Percentiles rank a stretch among this genome's conserved stretches.
These are phyloP conservation scores for Trichonephila clavata DNA, from an alignment of 1,140 invertebrate genomes.

Conservation along the genomic window DNA sequence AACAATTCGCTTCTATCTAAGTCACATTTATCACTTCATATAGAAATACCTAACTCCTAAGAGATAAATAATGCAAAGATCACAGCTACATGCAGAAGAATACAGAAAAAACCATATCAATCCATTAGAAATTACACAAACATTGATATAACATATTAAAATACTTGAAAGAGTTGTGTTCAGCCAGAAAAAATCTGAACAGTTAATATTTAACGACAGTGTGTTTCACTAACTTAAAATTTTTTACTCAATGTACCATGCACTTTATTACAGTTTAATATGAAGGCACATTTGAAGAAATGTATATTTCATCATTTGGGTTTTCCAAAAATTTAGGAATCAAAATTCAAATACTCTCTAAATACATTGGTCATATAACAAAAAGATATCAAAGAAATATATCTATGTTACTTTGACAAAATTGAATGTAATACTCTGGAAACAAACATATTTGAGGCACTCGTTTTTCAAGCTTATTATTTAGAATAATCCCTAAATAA, in stretches of 20 bases:
- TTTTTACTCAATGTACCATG: slow-evolving; percentile 12
- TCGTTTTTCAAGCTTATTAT: not conserved
- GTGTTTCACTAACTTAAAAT: slow-evolving; percentile 5
- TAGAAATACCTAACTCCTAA: slow-evolving; percentile 9
- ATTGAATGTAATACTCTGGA: not conserved
- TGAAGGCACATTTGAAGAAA: slow-evolving; percentile 72
- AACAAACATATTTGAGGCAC: slow-evolving; percentile 7
- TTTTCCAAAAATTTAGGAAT: not conserved
- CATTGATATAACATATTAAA: slow-evolving; percentile 17
- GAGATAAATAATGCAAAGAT: slow-evolving; percentile 44
- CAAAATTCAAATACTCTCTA: not conserved
- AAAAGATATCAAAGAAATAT: not conserved
- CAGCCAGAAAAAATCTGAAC: not conserved
- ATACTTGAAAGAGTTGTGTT: not conserved
- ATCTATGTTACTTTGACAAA: not conserved
- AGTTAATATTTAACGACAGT: not conserved
- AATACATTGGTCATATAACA: not conserved
- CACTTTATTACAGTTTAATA: slow-evolving; percentile 38
- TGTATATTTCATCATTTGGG: slow-evolving; percentile 20
- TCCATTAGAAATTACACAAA: not conserved
- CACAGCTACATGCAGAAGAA: slow-evolving; percentile 42
- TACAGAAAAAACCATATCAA: not conserved
- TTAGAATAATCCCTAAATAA: not conserved
- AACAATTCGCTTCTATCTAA: slow-evolving; percentile 2
- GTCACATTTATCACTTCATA: slow-evolving; percentile 2